phyloP scores from a whole-genome alignment of 64 coral and sea anemone species.

The Actinia equina region DNA sequence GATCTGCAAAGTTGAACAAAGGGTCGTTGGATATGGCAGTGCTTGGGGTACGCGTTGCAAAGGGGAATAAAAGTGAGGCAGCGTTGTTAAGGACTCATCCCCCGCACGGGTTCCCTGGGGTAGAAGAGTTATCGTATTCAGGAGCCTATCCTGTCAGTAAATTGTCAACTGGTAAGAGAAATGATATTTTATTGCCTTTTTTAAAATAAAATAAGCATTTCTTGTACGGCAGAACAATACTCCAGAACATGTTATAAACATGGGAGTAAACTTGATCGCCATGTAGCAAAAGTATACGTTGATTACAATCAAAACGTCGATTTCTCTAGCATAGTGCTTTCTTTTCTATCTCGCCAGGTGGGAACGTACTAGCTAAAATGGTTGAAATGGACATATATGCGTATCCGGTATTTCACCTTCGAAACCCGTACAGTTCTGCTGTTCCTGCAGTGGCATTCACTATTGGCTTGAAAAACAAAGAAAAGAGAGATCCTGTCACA shows the following conservation, averaged over 20 bases:
- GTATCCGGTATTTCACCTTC: conserved; percentile 73
- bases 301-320: neutral
- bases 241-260: too few relatives aligned
- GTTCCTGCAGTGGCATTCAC: conserved; percentile 89
- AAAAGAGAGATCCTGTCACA: conserved; percentile 34
- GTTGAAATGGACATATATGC: conserved; percentile 80
- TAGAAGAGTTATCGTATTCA: conserved; percentile 74
- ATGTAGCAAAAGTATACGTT: neutral
- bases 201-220: neutral
- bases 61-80: conserved; percentile 39
- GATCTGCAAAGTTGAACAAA: conserved; percentile 88
- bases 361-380: conserved; percentile 38
- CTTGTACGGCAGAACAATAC: too few relatives aligned
- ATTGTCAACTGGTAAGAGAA: conserved; percentile 58
- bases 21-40: conserved; percentile 78
- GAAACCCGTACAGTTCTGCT: conserved; percentile 70
- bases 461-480: conserved; percentile 63
- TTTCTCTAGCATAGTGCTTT: neutral
- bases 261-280: too few relatives aligned
- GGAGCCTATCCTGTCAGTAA: conserved; percentile 82
- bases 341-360: conserved; percentile 23
- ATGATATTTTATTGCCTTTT: neutral
- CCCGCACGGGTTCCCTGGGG: conserved; percentile 78
- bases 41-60: conserved; percentile 70
- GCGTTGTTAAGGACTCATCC: conserved; percentile 68